phyloP scores from a whole-genome alignment of 2,888 invertebrate species.

The Melinaea marsaeus region DNA sequence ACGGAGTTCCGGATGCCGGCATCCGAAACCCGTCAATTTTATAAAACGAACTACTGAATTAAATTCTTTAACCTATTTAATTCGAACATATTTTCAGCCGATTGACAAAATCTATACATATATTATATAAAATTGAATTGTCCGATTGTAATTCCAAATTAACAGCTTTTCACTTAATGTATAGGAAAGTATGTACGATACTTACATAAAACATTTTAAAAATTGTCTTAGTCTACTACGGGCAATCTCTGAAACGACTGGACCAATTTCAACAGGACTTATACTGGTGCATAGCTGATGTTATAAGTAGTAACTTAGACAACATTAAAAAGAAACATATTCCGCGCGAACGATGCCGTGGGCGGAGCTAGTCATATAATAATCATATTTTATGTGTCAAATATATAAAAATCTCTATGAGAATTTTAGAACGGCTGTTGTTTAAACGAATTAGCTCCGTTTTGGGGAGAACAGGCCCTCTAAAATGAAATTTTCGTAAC shows the following conservation, averaged over 20 bases:
- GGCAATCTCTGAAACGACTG: too few species aligned
- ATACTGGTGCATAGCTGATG: too few species aligned
- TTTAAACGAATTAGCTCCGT: conserved; percentile 54
- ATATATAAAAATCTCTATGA: conserved; percentile 18
- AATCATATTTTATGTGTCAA: conserved; percentile 4
- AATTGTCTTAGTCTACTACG: too few species aligned
- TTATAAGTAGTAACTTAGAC: too few species aligned
- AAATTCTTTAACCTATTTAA: conserved; percentile 24
- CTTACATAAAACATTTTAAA: background rate
- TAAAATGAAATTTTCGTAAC: conserved; percentile 65
- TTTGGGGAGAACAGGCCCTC: conserved; percentile 55
- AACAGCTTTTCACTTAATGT: background rate
- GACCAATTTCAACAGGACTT: too few species aligned
- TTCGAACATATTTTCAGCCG: conserved; percentile 18
- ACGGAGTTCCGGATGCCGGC: conserved; percentile 41
- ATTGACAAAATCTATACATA: background rate
- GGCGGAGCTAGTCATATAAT: too few species aligned
- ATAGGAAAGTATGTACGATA: conserved; percentile 3
- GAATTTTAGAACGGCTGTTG: conserved; percentile 44
- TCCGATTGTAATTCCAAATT: too few species aligned
- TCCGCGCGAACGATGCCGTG: too few species aligned
- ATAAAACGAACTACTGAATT: conserved; percentile 30
- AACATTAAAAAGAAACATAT: too few species aligned
- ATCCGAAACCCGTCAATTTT: conserved; percentile 41
- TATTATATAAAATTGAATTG: too few species aligned